These are phyloP conservation scores for Leuciscus idus DNA, from an alignment of 2,113 vertebrate species.

Conservation along the genomic window DNA sequence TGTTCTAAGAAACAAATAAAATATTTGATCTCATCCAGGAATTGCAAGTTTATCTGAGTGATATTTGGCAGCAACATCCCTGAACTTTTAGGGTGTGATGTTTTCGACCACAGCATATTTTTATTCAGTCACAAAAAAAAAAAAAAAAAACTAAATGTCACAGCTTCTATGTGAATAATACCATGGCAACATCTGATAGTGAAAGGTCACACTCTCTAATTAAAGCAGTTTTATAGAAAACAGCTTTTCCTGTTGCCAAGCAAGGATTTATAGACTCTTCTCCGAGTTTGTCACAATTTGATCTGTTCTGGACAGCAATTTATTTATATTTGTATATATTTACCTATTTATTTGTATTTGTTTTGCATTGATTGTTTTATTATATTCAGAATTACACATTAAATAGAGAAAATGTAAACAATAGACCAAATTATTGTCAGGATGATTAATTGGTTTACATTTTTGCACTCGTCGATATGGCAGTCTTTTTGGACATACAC, in stretches of 20 bases:
- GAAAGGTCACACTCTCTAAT: constrained; percentile 37
- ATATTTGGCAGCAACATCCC: not conserved
- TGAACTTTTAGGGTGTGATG: not conserved
- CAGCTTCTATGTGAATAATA: constrained; percentile 19
- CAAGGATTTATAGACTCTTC: not conserved
- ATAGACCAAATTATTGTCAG: too few species aligned
- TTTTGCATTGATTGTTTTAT: not conserved
- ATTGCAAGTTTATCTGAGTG: not conserved
- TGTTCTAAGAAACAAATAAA: not conserved
- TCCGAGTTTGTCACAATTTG: not conserved
- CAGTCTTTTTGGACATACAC: too few species aligned
- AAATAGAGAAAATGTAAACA: not conserved
- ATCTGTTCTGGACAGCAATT: not conserved
- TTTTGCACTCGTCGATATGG: too few species aligned
- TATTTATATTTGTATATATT: not conserved
- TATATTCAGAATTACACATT: not conserved
- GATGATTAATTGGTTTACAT: too few species aligned
- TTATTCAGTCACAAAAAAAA: not conserved
- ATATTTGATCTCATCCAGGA: not conserved
- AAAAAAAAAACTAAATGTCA: constrained; percentile 9
- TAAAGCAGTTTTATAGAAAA: constrained; percentile 20
- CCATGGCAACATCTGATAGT: constrained; percentile 6
- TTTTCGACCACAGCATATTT: constrained; percentile 6
- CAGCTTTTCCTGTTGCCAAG: not conserved
- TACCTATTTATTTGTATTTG: not conserved